Conservation (phyloP, 2,797 vertebrate species). For the Lepilemur septentrionalis region DNA sequence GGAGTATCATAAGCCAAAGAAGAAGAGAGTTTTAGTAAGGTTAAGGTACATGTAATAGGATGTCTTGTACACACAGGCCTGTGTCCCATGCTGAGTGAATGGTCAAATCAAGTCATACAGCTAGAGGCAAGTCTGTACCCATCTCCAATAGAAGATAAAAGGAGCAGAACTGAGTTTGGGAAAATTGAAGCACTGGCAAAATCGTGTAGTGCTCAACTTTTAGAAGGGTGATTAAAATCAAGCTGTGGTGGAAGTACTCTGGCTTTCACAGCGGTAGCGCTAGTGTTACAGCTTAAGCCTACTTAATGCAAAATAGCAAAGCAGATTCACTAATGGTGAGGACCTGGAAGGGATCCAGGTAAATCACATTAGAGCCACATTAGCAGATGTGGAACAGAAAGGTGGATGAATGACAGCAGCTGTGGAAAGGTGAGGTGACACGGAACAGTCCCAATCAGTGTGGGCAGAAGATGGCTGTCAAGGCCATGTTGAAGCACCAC, state of each 20-base stretch:
- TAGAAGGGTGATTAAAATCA: background rate
- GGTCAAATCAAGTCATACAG: background rate
- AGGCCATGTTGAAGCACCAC: background rate
- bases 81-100: background rate
- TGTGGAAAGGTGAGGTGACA: slow-evolving; percentile 22
- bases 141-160: background rate
- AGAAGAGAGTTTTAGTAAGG: background rate
- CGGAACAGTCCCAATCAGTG: background rate
- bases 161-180: background rate
- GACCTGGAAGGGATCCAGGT: slow-evolving; percentile 52
- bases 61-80: background rate
- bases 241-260: background rate
- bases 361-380: slow-evolving; percentile 12
- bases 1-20: background rate
- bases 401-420: background rate
- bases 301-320: slow-evolving; percentile 44
- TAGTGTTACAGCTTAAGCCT: background rate
- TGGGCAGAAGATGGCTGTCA: background rate
- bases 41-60: rapidly evolving
- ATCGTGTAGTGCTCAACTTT: background rate
- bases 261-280: background rate
- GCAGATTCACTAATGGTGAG: slow-evolving; percentile 19
- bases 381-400: slow-evolving; percentile 3
- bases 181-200: background rate
- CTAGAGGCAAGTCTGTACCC: background rate